Evolutionary conservation across 2,113 vertebrate genomes (phyloP).

Genomic region (Saimiri boliviensis): DNA sequence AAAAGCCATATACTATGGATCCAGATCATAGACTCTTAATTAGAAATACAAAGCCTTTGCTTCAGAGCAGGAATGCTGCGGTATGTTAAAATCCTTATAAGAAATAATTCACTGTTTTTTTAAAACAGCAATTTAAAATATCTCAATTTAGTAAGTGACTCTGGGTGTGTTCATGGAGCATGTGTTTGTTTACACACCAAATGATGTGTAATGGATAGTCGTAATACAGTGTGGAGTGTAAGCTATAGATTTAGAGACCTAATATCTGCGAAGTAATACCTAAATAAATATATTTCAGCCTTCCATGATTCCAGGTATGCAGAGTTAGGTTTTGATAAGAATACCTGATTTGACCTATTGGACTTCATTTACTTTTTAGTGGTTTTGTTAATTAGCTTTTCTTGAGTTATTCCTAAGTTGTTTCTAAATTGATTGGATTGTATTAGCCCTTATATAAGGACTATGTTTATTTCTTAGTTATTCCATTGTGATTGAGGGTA

Average conservation of each 20-base stretch:
- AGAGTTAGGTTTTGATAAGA: background rate
- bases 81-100: constrained; percentile 83
- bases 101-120: background rate
- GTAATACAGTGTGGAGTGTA: background rate
- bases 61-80: constrained; percentile 98
- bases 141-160: background rate
- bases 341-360: background rate
- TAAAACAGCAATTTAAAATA: background rate
- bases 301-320: background rate
- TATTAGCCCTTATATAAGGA: background rate
- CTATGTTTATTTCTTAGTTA: background rate
- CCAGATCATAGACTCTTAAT: constrained; percentile 96
- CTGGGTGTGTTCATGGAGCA: background rate
- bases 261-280: background rate
- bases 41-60: constrained; percentile 95
- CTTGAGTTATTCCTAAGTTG: background rate
- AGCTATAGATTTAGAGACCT: background rate
- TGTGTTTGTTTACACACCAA: background rate
- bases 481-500: background rate
- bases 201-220: background rate
- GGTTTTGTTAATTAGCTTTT: constrained; percentile 16
- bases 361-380: background rate
- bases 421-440: background rate
- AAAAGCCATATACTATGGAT: constrained; percentile 92
- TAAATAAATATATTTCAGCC: background rate